These are phyloP conservation scores for Polydesmus complanatus DNA, from an alignment of 2,888 invertebrate genomes.

Conservation along the genomic window DNA sequence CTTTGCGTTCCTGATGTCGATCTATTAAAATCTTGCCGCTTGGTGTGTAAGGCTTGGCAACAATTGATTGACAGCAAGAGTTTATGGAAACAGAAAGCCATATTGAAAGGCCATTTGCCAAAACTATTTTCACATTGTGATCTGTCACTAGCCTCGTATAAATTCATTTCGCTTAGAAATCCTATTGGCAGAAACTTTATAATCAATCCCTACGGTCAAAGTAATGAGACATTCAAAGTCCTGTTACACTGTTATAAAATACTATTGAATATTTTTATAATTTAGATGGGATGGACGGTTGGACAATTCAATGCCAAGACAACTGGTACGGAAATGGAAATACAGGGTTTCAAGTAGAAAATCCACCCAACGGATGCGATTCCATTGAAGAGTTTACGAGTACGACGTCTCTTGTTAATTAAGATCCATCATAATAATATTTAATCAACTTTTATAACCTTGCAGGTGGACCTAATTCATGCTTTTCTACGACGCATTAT, in stretches of 20 bases:
- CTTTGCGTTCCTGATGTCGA: neutral
- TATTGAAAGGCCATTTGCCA: neutral
- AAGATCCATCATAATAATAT: too few species aligned
- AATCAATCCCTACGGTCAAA: slow-evolving; percentile 6
- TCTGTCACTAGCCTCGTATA: neutral
- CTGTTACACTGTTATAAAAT: too few species aligned
- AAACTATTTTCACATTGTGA: neutral
- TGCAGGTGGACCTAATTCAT: neutral
- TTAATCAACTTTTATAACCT: too few species aligned
- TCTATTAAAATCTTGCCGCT: neutral
- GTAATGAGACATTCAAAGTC: too few species aligned
- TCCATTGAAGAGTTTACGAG: slow-evolving; percentile 2
- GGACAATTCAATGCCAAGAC: neutral
- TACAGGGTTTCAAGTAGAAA: slow-evolving; percentile 1
- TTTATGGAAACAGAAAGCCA: neutral
- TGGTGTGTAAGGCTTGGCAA: neutral
- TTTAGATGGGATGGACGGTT: neutral
- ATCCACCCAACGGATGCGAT: neutral
- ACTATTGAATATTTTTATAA: too few species aligned
- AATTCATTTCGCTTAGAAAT: neutral
- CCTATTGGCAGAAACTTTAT: slow-evolving; percentile 5
- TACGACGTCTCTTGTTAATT: too few species aligned
- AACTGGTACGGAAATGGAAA: too few species aligned
- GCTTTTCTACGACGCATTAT: neutral
- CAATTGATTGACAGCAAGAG: neutral